These are phyloP conservation scores for Agrypnia vestita DNA, from an alignment of 1,140 invertebrate species.

Conservation along the genomic window DNA sequence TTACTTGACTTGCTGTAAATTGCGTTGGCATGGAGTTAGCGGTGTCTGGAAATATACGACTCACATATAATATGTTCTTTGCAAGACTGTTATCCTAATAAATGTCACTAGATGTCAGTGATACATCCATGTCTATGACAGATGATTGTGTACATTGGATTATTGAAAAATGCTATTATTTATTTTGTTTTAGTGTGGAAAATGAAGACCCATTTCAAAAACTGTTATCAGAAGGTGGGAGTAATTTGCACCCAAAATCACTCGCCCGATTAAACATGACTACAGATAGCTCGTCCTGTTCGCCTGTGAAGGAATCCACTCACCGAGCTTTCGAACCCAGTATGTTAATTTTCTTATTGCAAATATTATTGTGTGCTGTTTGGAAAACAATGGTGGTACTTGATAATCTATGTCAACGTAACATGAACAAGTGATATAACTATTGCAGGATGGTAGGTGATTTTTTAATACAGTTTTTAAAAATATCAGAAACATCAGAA, in stretches of 20 bases:
- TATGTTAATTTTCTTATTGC: not conserved
- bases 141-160: not conserved
- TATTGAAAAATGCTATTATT: not conserved
- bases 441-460: too few species aligned
- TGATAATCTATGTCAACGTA: too few species aligned
- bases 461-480: too few species aligned
- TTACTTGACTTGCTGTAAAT: too few species aligned
- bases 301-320: slow-evolving; percentile 9
- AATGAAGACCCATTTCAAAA: slow-evolving; percentile 2
- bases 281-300: slow-evolving; percentile 18
- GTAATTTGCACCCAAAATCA: not conserved
- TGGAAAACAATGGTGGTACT: not conserved
- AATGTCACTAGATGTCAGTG: not conserved
- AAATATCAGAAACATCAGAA: too few species aligned
- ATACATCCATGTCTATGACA: too few species aligned
- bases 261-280: slow-evolving; percentile 17
- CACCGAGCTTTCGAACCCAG: not conserved
- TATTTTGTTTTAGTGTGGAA: slow-evolving; percentile 16
- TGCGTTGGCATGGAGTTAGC: too few species aligned
- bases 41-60: too few species aligned
- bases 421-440: too few species aligned
- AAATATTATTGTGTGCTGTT: not conserved
- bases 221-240: not conserved
- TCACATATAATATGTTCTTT: too few species aligned
- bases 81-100: not conserved